Evolutionary conservation across 2,113 vertebrate genomes (phyloP).

Genomic region (Alligator mississippiensis): DNA sequence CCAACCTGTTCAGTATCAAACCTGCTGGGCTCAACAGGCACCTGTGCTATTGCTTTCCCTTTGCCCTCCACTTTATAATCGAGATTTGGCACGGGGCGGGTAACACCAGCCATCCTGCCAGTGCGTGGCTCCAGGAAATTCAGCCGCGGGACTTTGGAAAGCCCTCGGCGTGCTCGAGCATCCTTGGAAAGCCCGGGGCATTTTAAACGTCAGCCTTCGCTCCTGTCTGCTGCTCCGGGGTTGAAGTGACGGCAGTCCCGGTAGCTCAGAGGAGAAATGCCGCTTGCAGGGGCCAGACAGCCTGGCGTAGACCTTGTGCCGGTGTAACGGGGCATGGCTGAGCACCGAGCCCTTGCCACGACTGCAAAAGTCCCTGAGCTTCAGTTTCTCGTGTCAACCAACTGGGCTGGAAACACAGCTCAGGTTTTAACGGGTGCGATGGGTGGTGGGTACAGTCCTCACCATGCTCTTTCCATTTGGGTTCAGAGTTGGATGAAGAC

Average conservation of each 20-base stretch:
- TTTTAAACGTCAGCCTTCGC: background rate
- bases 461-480: background rate
- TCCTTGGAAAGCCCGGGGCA: background rate
- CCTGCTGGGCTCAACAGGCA: no score
- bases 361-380: background rate
- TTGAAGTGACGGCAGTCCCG: rapidly evolving
- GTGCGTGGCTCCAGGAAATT: no score
- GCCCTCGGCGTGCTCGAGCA: rapidly evolving
- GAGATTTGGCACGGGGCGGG: background rate
- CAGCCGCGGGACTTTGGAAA: rapidly evolving
- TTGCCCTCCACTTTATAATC: no score
- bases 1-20: no score
- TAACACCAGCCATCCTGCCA: background rate
- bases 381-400: background rate
- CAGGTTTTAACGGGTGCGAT: background rate
- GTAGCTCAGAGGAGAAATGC: background rate
- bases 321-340: no score
- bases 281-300: background rate
- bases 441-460: background rate
- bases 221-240: background rate
- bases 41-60: no score
- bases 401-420: background rate
- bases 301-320: background rate
- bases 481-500: background rate
- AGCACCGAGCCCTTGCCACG: no score